phyloP scores from a whole-genome alignment of 2,797 vertebrate species.

The Rhinella marina region DNA sequence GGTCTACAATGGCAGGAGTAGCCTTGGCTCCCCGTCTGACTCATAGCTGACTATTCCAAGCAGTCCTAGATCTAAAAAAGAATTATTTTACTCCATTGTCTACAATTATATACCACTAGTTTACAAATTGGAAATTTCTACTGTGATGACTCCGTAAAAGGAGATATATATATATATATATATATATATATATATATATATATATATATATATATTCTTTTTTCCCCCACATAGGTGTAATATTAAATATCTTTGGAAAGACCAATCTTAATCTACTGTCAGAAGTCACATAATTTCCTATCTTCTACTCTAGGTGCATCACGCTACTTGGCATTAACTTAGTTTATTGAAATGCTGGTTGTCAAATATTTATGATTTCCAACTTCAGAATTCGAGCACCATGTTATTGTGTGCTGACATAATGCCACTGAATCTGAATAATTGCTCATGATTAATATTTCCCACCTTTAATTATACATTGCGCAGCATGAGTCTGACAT shows the following conservation, averaged over 20 bases:
- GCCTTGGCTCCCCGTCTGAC: too few relatives aligned
- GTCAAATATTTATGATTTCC: neutral
- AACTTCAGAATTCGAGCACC: neutral
- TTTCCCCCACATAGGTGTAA: neutral
- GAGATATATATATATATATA: too few relatives aligned
- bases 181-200: too few relatives aligned
- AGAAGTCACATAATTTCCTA: neutral
- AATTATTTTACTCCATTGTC: neutral
- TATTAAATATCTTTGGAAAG: neutral
- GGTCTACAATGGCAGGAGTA: too few relatives aligned
- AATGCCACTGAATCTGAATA: neutral
- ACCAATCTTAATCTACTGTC: neutral
- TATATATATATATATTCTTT: neutral
- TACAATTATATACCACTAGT: neutral
- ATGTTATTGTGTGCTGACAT: conserved; percentile 6
- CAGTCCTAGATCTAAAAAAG: neutral
- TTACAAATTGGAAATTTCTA: neutral
- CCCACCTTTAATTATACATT: conserved; percentile 24
- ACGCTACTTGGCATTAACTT: neutral
- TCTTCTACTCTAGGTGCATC: neutral
- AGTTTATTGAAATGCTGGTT: neutral
- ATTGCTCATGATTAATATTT: conserved; percentile 9
- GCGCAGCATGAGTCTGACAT: conserved; percentile 12
- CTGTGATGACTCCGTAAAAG: neutral
- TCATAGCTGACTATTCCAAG: too few relatives aligned